Percentiles rank a stretch among this genome's conserved stretches.
phyloP scores from a whole-genome alignment of 2,888 invertebrate genomes.

The Drosophila silvestris region DNA sequence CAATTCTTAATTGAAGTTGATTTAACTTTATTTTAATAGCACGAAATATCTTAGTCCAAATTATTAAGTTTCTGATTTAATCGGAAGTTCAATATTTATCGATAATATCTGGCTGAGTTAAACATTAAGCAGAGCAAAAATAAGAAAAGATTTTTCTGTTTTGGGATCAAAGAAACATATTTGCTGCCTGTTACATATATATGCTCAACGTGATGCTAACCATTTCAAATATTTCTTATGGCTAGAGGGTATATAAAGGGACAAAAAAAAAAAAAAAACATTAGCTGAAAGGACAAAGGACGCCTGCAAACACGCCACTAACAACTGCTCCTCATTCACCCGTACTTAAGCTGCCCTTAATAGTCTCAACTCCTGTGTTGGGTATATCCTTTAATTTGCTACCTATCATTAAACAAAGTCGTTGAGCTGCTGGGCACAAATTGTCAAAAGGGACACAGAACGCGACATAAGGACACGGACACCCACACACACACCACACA shows the following conservation, averaged over 20 bases:
- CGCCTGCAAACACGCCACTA: slow-evolving; percentile 12
- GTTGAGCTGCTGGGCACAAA: slow-evolving; percentile 42
- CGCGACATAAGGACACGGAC: slow-evolving; percentile 9
- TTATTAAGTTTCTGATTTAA: not conserved
- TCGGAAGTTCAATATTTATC: not conserved
- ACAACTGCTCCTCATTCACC: not conserved
- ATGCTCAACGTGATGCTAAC: not conserved
- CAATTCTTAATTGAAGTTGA: not conserved
- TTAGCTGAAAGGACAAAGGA: slow-evolving; percentile 29
- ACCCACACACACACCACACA: not conserved
- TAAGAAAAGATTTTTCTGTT: too few species aligned
- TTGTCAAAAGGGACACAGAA: slow-evolving; percentile 26
- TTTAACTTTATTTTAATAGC: not conserved
- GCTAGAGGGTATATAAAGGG: not conserved
- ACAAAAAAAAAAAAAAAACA: slow-evolving; percentile 6
- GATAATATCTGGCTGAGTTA: not conserved
- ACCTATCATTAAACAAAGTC: slow-evolving; percentile 53
- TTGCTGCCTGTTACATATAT: not conserved
- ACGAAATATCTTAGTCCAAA: not conserved
- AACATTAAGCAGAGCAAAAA: not conserved
- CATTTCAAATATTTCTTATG: not conserved
- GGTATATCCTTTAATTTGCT: slow-evolving; percentile 54
- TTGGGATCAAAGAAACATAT: not conserved
- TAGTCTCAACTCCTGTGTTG: slow-evolving; percentile 20
- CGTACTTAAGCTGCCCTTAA: not conserved